Conservation (phyloP, 2,113 vertebrate species). For the Melanotaenia duboulayi region DNA sequence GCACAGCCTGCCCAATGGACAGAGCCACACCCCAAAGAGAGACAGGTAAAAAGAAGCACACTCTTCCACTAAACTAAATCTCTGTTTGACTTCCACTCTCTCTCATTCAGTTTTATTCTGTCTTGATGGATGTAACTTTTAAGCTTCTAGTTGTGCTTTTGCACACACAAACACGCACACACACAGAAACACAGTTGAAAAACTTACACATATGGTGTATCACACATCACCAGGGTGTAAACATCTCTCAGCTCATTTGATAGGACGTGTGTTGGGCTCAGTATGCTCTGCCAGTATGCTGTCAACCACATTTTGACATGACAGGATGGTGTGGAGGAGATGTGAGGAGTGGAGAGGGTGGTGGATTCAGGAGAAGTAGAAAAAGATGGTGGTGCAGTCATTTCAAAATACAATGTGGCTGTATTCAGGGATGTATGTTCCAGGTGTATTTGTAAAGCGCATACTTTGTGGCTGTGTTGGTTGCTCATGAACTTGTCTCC, state of each 20-base stretch:
- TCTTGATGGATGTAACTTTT: constrained; percentile 17
- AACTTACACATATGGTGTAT: constrained; percentile 33
- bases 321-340: constrained; percentile 17
- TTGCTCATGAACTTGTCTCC: constrained; percentile 72
- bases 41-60: constrained; percentile 87
- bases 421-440: constrained; percentile 21
- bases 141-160: constrained; percentile 29
- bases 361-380: constrained; percentile 4
- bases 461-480: constrained; percentile 31
- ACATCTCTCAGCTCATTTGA: constrained; percentile 53
- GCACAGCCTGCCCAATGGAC: constrained; percentile 94
- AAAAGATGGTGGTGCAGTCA: background rate
- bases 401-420: background rate
- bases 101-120: constrained; percentile 23
- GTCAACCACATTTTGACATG: constrained; percentile 50
- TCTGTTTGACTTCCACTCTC: constrained; percentile 30
- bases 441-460: background rate
- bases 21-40: constrained; percentile 97
- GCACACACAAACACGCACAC: background rate
- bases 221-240: constrained; percentile 52
- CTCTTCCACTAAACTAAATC: background rate
- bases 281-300: constrained; percentile 25
- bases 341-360: constrained; percentile 6
- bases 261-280: constrained; percentile 52
- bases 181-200: constrained; percentile 24